Evolutionary conservation across 2,888 invertebrate genomes (phyloP), one percentile per base, ranked within the genome.

Genomic region (Conomelus anceps): DNA sequence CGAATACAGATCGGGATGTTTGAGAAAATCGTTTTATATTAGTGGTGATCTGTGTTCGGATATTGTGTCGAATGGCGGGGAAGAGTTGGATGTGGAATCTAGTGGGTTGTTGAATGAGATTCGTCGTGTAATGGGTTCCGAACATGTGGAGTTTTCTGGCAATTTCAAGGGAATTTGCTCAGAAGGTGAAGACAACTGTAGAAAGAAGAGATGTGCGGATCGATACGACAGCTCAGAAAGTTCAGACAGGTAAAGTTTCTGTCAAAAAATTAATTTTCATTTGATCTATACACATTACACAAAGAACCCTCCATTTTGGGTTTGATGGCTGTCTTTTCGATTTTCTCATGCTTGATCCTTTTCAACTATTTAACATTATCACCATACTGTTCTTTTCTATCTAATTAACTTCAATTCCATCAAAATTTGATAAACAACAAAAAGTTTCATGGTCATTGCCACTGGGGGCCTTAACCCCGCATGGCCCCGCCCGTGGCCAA

Each of bases 141-240:
- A 90, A 85, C 84, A 89, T 63, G 90, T 89, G 86, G 90, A 89
- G 63, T 90, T 90, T 88, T 84, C 88, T 88, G 88, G 88, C 84
- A 63, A 86, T 41, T 86, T 90, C 24, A 89, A 90, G 86, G 84
- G 87, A 88, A 90, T 89, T 86, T 85, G 89, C 63, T 89, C 89
- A 26, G 90, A 90, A 90, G 88, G 89, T 88, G 91, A 91, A 88
- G 91, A 91, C 87, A 91, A 90, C 92, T 96, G 95, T 93, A 95
- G 96, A 93, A 97, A 96, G 94, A 97, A 97, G 94, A 95, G 98
- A 94, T 97, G 97, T 94, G 95, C 97, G 93, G 97, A 98, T 95
- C 96, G 97, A 94, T 98, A 97, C 95, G 98, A 98, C 95, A 98
- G 97, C 94, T 97, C 97, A 93, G 98, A 98, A 94, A 97, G 97